A percentile compares a stretch with the other conserved stretches of the same genome.
Conservation (phyloP, 2,113 vertebrate species). For the Chauna torquata region DNA sequence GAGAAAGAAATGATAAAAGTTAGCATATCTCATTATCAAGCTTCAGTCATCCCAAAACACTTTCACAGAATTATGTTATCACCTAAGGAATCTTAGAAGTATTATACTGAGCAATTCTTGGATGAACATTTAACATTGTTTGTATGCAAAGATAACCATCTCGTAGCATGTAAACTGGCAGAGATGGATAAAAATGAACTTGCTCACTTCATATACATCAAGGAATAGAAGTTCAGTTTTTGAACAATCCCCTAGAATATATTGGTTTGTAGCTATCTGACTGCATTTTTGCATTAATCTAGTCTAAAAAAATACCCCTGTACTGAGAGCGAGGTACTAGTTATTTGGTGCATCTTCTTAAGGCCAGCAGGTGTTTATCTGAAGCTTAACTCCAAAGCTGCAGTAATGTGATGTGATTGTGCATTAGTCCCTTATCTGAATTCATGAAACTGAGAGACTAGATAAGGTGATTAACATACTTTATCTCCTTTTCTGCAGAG, state of each 20-base stretch:
- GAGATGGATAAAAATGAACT: background rate
- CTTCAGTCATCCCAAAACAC: background rate
- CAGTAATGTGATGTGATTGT: background rate
- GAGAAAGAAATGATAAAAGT: background rate
- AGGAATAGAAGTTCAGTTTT: rapidly evolving
- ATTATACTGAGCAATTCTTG: background rate
- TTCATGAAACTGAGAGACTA: background rate
- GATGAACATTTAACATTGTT: rapidly evolving
- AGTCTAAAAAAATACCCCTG: background rate
- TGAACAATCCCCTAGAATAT: background rate
- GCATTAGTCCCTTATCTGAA: background rate
- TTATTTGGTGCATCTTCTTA: rapidly evolving
- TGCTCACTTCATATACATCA: rapidly evolving
- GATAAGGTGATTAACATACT: background rate
- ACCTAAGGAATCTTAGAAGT: background rate
- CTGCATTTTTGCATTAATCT: background rate
- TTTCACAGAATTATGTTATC: rapidly evolving
- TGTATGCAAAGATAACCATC: background rate
- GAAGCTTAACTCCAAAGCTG: background rate
- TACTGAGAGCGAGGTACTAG: background rate
- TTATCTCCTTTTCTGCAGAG: background rate
- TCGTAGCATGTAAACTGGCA: background rate
- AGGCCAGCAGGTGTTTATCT: background rate
- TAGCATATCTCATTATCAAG: background rate
- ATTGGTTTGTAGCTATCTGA: background rate